phyloP scores from a whole-genome alignment of 2,888 invertebrate species.

The Apotomis betuletana region DNA sequence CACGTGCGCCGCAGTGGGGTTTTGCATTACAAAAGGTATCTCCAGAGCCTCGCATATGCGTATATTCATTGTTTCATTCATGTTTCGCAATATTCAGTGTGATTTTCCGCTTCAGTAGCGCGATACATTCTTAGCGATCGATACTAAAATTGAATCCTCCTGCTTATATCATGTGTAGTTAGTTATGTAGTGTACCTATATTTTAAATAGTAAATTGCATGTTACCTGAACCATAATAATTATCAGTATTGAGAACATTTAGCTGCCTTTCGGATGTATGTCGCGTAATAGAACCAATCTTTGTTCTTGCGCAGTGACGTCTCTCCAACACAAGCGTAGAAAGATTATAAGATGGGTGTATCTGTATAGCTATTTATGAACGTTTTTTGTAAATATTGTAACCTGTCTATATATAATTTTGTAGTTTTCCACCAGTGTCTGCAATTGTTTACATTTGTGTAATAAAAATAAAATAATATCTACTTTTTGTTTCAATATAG shows the following conservation, averaged over 20 bases:
- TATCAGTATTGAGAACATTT: slow-evolving; percentile 30
- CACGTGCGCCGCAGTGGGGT: too few species aligned
- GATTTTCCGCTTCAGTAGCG: not conserved
- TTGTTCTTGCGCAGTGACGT: not conserved
- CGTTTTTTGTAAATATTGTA: slow-evolving; percentile 69
- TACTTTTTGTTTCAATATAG: slow-evolving; percentile 46
- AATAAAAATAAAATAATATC: slow-evolving; percentile 72
- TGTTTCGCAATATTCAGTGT: not conserved
- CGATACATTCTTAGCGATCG: not conserved
- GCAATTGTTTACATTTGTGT: slow-evolving; percentile 73
- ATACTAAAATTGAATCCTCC: not conserved
- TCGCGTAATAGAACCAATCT: not conserved
- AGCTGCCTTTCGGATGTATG: slow-evolving; percentile 8
- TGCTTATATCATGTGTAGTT: slow-evolving; percentile 1
- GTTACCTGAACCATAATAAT: slow-evolving; percentile 38
- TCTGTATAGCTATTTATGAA: slow-evolving; percentile 35
- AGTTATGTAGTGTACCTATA: slow-evolving; percentile 12
- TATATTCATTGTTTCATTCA: not conserved
- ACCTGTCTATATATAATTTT: slow-evolving; percentile 65
- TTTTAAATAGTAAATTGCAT: slow-evolving; percentile 37
- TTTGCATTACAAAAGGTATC: too few species aligned
- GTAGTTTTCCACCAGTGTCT: slow-evolving; percentile 79
- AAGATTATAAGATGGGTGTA: slow-evolving; percentile 19
- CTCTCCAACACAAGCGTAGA: not conserved
- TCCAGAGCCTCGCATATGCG: not conserved